Evolutionary conservation across 2,888 invertebrate genomes (phyloP), one percentile per base, ranked within the genome.

Genomic region (Drosophila recens): DNA sequence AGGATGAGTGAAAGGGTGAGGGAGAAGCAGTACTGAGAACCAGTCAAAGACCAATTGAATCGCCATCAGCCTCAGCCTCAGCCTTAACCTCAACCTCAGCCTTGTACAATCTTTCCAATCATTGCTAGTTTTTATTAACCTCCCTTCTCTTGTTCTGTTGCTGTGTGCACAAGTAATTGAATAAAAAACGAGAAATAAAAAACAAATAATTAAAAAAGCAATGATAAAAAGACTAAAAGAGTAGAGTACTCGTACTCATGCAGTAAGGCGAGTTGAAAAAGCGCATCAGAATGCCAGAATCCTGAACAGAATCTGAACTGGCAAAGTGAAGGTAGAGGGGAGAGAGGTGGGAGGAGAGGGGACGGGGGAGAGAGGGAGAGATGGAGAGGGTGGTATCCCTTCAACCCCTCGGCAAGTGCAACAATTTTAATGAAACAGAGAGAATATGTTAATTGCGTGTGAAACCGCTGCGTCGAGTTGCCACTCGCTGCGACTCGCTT

Each of bases 391-490:
- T 27, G 27, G 27, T 6, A 27, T 27, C 5, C 58, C 51, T 17
- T 48, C 23, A 58, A 43, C 66, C 75, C 59, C 58, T 71, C 71
- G 54, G 69, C 71, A 72, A 88, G 72, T 83, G 84, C 78, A 87
- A 71, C 71, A 77, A 78, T 86, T 89, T 86, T 78, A 89, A 87
- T 89, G 84, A 77, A 86, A 82, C 75, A 78, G 80, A 80, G 89
- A 74, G 89, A 87, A 85, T 84, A 81, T 89, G 89, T 87, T 85
- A 85, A 85, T 89, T 89, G 87, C 79, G 84, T 89, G 84, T 80
- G 87, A 89, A 85, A 89, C 84, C 89, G 75, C 86, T 72, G 87
- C 74, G 71, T 74, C 72, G 82, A 80, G 87, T 82, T 82, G 78
- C 84, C 80, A 77, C 77, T 72, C 71, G 58, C 67, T 57, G 67